Percentiles rank a stretch among this genome's conserved stretches.
Evolutionary conservation across 2,113 vertebrate genomes (phyloP).

Genomic region (Prionailurus viverrinus): DNA sequence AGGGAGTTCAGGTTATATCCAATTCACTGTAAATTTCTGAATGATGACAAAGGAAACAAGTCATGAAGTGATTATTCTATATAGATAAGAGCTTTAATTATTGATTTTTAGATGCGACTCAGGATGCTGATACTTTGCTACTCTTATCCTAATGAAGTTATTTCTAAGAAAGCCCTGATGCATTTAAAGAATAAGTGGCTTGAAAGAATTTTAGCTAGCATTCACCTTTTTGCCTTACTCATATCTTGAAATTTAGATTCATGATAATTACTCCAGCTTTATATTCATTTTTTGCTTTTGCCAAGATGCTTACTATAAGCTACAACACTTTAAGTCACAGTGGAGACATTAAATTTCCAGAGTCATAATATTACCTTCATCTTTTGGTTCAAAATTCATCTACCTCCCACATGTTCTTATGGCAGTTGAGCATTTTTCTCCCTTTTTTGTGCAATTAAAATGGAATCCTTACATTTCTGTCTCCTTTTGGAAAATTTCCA

Average conservation of each 20-base stretch:
- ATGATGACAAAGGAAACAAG: neutral
- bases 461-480: neutral
- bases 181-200: neutral
- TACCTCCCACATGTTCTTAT: neutral
- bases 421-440: neutral
- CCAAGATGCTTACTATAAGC: neutral
- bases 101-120: neutral
- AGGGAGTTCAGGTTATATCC: neutral
- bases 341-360: neutral
- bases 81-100: neutral
- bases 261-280: neutral
- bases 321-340: neutral
- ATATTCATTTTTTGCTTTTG: conserved; percentile 25
- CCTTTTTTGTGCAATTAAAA: neutral
- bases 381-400: conserved; percentile 39
- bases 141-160: neutral
- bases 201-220: conserved; percentile 17
- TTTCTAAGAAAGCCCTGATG: neutral
- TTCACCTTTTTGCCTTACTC: neutral
- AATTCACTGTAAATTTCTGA: conserved; percentile 31
- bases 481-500: conserved; percentile 30
- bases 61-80: neutral
- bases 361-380: neutral
- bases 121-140: neutral
- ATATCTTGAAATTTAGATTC: conserved; percentile 2